Base-by-base conservation (phyloP, 1,140 invertebrate genomes). In the Tetramorium parvispinum region DNA sequence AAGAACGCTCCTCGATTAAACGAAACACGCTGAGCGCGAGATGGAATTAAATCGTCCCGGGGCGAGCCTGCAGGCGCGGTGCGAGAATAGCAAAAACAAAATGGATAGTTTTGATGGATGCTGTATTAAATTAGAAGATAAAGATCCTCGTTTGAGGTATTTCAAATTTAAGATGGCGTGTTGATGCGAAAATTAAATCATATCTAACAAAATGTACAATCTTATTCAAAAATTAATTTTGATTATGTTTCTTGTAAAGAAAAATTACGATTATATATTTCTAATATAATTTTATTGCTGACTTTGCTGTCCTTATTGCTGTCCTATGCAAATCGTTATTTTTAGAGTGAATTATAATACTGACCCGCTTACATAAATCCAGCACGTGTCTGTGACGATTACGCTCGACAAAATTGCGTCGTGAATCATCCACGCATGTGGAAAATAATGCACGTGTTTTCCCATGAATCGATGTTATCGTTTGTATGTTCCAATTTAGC, bases 41-140 rank as follows among this genome's bases (percentile, higher is more conserved):
- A 86, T 81, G 76, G 85, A 86, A 86, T 79, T 86, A 81, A 81
- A 86, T 81, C 75, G 76, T 68, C 5, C 32, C 24, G 46, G 18
- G 59, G n/a, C 46, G 55, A 78, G 76, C 27, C 65, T 61, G 32
- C 46, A 32, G 13, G 57, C 61, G 68, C 66, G 65, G 32, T 24
- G 70, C 43, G 46, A 77, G 57, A 66, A 65, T 21, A 59, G 55
- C 79, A 75, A 75, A 83, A 83, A 75, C 40, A 59, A 73, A 75
- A 75, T 73, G 53, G 51, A 82, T 57, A 32, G 11, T 10, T 75
- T 32, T 81, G 57, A 78, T 32, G 24, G 24, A 55, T 66, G 27
- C 4, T 27, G 10, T 21, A 53, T 6, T 70, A 53, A 68, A 81
- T 81, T 81, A 70, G 37, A 81, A 81, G 46, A 68, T 79, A 53